Evolutionary conservation across 2,113 vertebrate species (phyloP).

Genomic region (Tragelaphus imberbis): DNA sequence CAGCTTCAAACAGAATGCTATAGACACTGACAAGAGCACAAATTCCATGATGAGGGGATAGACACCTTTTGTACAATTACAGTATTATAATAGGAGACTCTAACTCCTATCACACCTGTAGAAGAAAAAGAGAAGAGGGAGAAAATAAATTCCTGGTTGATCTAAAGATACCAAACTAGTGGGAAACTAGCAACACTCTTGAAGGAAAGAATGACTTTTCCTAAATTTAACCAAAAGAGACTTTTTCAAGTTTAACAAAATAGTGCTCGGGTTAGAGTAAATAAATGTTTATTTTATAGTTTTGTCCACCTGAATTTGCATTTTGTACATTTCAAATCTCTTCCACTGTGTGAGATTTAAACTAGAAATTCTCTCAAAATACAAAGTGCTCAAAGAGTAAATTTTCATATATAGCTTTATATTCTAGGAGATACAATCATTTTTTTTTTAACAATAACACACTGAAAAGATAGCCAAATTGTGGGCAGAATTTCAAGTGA

Average conservation of each 20-base stretch:
- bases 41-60: background rate
- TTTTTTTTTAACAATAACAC: background rate
- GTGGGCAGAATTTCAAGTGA: background rate
- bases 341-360: background rate
- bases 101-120: background rate
- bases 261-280: background rate
- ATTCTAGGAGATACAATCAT: background rate
- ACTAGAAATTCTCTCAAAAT: background rate
- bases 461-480: background rate
- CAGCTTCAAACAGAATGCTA: background rate
- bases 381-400: background rate
- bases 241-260: background rate
- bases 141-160: background rate
- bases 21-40: background rate
- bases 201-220: background rate
- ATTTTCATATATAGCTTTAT: background rate
- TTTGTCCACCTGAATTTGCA: background rate
- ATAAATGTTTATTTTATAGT: background rate
- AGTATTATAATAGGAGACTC: background rate
- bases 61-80: background rate
- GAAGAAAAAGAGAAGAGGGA: background rate
- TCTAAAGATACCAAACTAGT: background rate
- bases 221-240: background rate
- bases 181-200: background rate
- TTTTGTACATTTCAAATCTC: background rate